phyloP scores from a whole-genome alignment of 2,888 invertebrate genomes.

The Dicranocentrus wangi region DNA sequence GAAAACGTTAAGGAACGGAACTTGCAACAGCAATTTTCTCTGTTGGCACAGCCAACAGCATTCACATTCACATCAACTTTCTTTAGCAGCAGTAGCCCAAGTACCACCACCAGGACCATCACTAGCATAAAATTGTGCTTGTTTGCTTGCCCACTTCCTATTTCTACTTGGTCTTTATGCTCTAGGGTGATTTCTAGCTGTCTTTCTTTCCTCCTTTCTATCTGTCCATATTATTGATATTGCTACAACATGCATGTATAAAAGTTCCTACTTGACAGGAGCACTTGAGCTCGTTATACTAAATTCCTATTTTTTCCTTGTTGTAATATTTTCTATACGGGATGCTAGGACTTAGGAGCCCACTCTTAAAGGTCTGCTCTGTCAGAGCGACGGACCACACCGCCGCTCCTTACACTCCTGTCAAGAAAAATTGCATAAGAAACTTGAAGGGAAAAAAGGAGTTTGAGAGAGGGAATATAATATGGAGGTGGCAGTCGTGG shows the following conservation, averaged over 20 bases:
- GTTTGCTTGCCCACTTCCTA: constrained; percentile 54
- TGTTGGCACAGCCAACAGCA: constrained; percentile 58
- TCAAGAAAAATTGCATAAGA: constrained; percentile 64
- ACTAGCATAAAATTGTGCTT: constrained; percentile 57
- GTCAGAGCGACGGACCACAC: not conserved
- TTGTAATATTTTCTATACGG: constrained; percentile 47
- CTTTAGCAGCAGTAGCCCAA: constrained; percentile 20
- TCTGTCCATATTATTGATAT: constrained; percentile 61
- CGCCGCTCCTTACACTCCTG: constrained; percentile 22
- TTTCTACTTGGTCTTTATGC: constrained; percentile 55
- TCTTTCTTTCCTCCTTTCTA: constrained; percentile 56
- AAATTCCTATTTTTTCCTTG: constrained; percentile 49
- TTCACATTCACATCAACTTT: constrained; percentile 53
- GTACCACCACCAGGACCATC: constrained; percentile 13
- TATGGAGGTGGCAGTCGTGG: constrained; percentile 54
- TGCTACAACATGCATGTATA: constrained; percentile 55
- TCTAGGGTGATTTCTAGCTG: constrained; percentile 63
- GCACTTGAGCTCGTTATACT: constrained; percentile 60
- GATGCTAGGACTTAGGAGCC: too few species aligned
- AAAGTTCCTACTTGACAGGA: constrained; percentile 48
- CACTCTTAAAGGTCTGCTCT: constrained; percentile 2
- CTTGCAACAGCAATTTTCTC: constrained; percentile 62
- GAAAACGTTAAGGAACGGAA: constrained; percentile 36
- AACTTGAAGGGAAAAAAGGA: constrained; percentile 33
- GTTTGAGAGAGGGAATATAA: constrained; percentile 30